These are phyloP conservation scores for Muschampia plurimacula DNA, from an alignment of 2,888 invertebrate species.

Conservation along the genomic window DNA sequence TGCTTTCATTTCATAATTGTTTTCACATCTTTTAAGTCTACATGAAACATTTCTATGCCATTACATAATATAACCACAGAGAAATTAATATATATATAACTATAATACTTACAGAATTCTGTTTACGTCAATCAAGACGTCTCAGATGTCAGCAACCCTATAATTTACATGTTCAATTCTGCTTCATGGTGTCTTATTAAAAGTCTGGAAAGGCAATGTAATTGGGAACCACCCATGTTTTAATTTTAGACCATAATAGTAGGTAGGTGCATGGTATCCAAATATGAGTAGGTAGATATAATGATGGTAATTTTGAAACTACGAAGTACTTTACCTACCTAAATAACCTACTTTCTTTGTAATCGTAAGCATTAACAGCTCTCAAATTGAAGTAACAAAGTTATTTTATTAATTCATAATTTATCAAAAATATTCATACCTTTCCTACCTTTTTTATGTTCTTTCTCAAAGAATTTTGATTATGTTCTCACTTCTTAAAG, in stretches of 20 bases:
- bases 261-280: constrained; percentile 52
- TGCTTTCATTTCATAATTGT: constrained; percentile 13
- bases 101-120: constrained; percentile 47
- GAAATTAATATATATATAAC: too few relatives aligned
- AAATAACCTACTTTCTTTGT: background rate
- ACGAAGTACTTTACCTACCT: constrained; percentile 11
- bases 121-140: constrained; percentile 55
- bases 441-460: background rate
- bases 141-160: constrained; percentile 53
- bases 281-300: constrained; percentile 34
- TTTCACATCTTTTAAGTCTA: constrained; percentile 8
- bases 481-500: constrained; percentile 3
- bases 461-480: background rate
- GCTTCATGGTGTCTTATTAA: constrained; percentile 51
- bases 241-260: constrained; percentile 57
- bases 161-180: constrained; percentile 60
- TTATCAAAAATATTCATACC: background rate
- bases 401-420: background rate
- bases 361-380: background rate
- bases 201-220: constrained; percentile 57
- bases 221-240: constrained; percentile 65
- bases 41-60: background rate
- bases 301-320: constrained; percentile 18
- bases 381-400: background rate
- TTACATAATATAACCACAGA: background rate